Evolutionary conservation across 2,113 vertebrate genomes (phyloP).

Genomic region (Nothobranchius kuhntae): DNA sequence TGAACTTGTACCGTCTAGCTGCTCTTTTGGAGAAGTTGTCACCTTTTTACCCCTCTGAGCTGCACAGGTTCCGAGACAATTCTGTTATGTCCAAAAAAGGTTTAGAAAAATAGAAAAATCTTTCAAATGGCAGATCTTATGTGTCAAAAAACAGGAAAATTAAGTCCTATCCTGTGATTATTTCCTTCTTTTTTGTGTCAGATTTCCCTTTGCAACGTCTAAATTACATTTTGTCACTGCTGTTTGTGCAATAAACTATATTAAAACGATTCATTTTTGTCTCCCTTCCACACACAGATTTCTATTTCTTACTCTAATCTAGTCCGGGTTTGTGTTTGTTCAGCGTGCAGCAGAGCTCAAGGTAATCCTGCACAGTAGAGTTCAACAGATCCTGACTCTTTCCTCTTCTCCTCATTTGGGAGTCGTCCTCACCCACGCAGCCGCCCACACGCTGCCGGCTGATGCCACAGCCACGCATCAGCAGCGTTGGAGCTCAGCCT

Average conservation of each 20-base stretch:
- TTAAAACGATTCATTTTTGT: conserved; percentile 45
- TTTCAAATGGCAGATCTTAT: conserved; percentile 19
- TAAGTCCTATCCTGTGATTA: conserved; percentile 42
- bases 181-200: conserved; percentile 43
- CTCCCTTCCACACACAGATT: too few species aligned
- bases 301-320: too few species aligned
- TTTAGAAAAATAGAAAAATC: background rate
- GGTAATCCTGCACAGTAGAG: conserved; percentile 46
- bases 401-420: conserved; percentile 49
- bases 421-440: conserved; percentile 68
- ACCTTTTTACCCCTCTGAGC: conserved; percentile 6
- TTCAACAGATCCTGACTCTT: conserved; percentile 37
- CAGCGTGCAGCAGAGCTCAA: conserved; percentile 36
- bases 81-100: too few species aligned
- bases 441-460: conserved; percentile 60
- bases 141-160: conserved; percentile 42
- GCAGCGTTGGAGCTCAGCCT: conserved; percentile 49
- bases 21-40: conserved; percentile 23
- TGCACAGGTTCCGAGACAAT: background rate
- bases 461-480: conserved; percentile 58
- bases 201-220: conserved; percentile 56
- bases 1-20: conserved; percentile 7
- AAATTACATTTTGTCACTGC: conserved; percentile 75
- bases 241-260: conserved; percentile 83
- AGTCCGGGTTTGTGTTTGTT: conserved; percentile 32